Evolutionary conservation across 2,797 vertebrate species (phyloP).

Genomic region (Jordanella pulchra): DNA sequence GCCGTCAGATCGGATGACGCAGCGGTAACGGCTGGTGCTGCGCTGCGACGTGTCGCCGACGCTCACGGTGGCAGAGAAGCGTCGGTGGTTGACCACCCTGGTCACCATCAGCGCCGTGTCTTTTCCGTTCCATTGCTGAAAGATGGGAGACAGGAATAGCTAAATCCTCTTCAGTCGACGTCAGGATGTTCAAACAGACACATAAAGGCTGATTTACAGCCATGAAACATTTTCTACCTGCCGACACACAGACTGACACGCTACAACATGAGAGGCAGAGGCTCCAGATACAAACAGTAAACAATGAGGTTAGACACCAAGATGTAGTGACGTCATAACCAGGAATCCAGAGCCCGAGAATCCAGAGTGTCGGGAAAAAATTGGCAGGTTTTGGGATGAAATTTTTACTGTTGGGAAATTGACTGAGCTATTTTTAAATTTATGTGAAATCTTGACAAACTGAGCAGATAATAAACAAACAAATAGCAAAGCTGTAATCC

Average conservation of each 20-base stretch:
- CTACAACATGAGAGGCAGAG: background rate
- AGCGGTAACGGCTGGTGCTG: slow-evolving; percentile 93
- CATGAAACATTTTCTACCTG: background rate
- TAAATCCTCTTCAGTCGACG: background rate
- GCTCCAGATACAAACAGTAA: too few species aligned
- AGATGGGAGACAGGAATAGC: background rate
- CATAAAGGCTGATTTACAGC: background rate
- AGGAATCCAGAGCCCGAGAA: too few species aligned
- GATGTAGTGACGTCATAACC: too few species aligned
- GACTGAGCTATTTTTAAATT: too few species aligned
- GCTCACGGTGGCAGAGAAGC: slow-evolving; percentile 92
- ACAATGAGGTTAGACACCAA: too few species aligned
- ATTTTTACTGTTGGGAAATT: too few species aligned
- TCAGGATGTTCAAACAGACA: background rate
- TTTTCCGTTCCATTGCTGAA: slow-evolving; percentile 94
- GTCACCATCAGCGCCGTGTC: slow-evolving; percentile 96
- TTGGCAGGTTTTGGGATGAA: too few species aligned
- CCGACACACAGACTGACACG: background rate
- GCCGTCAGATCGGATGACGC: slow-evolving; percentile 92
- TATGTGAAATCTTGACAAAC: too few species aligned
- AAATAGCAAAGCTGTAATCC: too few species aligned
- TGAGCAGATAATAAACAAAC: too few species aligned
- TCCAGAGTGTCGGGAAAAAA: too few species aligned
- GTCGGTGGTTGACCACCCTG: slow-evolving; percentile 92
- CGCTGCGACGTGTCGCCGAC: slow-evolving; percentile 92